Conservation (phyloP, 2,888 invertebrate genomes). For the Microplitis manilae region DNA sequence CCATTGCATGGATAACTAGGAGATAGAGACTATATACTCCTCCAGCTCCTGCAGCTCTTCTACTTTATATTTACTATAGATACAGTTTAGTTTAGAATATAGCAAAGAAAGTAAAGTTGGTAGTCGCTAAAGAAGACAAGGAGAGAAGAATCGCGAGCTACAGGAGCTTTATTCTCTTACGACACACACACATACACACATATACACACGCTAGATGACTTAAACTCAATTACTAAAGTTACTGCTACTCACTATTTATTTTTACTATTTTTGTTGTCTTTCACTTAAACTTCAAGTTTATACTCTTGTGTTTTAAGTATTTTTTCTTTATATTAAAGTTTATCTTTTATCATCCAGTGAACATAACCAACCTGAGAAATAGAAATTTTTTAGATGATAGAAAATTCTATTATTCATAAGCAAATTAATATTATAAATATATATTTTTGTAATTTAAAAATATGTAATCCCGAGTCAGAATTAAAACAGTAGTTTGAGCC, state of each 20-base stretch:
- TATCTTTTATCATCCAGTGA: too few relatives aligned
- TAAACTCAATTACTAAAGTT: slow-evolving; percentile 70
- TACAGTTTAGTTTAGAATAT: slow-evolving; percentile 23
- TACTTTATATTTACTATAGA: too few relatives aligned
- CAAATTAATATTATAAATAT: too few relatives aligned
- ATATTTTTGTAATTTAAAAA: too few relatives aligned
- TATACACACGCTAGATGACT: slow-evolving; percentile 57
- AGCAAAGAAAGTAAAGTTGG: slow-evolving; percentile 19
- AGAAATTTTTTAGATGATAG: too few relatives aligned
- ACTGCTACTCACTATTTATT: slow-evolving; percentile 50
- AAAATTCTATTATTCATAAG: too few relatives aligned
- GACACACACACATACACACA: slow-evolving; percentile 47
- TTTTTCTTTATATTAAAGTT: too few relatives aligned
- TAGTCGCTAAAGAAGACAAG: slow-evolving; percentile 5
- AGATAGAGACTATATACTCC: slow-evolving; percentile 26
- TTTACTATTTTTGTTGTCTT: slow-evolving; percentile 34
- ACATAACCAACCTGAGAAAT: too few relatives aligned
- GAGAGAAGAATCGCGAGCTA: slow-evolving; percentile 11
- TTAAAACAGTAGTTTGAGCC: too few relatives aligned
- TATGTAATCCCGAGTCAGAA: too few relatives aligned
- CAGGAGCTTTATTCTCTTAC: background rate
- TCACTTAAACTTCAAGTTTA: slow-evolving; percentile 32
- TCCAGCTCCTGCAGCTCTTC: too few relatives aligned
- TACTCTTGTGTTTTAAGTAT: slow-evolving; percentile 36
- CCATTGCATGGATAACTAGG: slow-evolving; percentile 34